Evolutionary conservation across 1,140 invertebrate species (phyloP).

Genomic region (Drosophila varians): DNA sequence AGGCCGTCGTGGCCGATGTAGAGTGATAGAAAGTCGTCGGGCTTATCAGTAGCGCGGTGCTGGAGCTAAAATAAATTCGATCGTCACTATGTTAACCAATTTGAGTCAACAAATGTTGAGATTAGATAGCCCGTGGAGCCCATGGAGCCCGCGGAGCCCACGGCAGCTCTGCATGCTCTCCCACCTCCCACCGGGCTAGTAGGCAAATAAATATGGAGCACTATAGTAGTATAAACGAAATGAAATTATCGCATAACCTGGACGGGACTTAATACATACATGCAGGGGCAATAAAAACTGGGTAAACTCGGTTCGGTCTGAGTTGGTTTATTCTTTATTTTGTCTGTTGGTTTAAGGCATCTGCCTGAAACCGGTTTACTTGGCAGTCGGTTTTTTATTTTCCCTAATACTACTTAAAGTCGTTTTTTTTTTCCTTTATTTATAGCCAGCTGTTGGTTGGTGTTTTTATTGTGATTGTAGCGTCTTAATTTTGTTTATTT

Average conservation of each 20-base stretch:
- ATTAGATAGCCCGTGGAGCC: slow-evolving; percentile 64
- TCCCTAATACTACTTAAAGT: slow-evolving; percentile 48
- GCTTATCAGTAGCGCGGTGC: slow-evolving; percentile 41
- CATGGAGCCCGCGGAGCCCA: slow-evolving; percentile 35
- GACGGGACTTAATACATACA: slow-evolving; percentile 1
- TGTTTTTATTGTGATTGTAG: no score
- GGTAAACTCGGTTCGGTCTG: slow-evolving; percentile 52
- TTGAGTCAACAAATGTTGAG: slow-evolving; percentile 78
- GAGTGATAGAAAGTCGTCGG: slow-evolving; percentile 11
- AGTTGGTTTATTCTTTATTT: slow-evolving; percentile 10
- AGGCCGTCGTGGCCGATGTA: slow-evolving; percentile 45
- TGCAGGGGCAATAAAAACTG: slow-evolving; percentile 48
- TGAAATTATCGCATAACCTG: slow-evolving; percentile 58
- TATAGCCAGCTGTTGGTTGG: slow-evolving; percentile 51
- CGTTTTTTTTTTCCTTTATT: slow-evolving; percentile 44
- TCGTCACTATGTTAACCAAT: slow-evolving; percentile 80
- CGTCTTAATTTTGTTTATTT: slow-evolving; percentile 41
- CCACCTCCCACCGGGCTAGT: not conserved
- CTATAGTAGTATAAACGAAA: slow-evolving; percentile 22
- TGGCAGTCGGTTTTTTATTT: slow-evolving; percentile 11
- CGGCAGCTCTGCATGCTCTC: slow-evolving; percentile 35
- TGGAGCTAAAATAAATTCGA: slow-evolving; percentile 35
- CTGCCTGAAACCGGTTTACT: slow-evolving; percentile 58
- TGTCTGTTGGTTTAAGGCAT: slow-evolving; percentile 32
- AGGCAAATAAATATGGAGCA: slow-evolving; percentile 40